Evolutionary conservation across 2,113 vertebrate genomes (phyloP).

Genomic region (Poeciliopsis retropinna): DNA sequence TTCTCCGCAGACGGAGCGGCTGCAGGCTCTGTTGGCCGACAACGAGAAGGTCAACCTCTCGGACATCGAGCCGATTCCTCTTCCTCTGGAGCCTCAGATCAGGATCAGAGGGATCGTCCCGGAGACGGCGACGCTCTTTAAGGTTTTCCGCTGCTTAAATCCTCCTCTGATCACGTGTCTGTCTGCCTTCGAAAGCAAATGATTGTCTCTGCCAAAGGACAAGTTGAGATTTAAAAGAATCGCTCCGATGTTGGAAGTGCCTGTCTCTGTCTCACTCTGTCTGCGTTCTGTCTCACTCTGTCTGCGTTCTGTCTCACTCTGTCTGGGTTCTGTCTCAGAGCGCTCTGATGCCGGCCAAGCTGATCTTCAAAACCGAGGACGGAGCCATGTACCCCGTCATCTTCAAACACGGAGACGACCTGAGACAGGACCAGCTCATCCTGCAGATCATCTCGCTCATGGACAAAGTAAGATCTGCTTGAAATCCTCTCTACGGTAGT

Average conservation of each 20-base stretch:
- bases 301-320: neutral
- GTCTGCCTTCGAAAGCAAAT: no score
- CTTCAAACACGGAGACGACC: conserved; percentile 97
- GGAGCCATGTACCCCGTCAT: conserved; percentile 95
- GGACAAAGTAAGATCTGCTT: conserved; percentile 87
- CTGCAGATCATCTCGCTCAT: conserved; percentile 99
- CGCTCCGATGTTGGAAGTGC: no score
- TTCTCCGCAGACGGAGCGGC: conserved; percentile 87
- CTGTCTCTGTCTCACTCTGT: conserved; percentile 60
- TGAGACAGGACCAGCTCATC: conserved; percentile 98
- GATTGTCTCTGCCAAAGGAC: no score
- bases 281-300: conserved; percentile 53
- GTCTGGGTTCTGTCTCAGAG: conserved; percentile 80
- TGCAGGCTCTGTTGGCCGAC: conserved; percentile 93
- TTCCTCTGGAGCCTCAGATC: conserved; percentile 96
- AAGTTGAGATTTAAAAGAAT: neutral
- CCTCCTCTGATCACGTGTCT: neutral
- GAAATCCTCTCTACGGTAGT: neutral
- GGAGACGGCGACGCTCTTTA: conserved; percentile 96
- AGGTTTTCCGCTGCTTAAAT: conserved; percentile 68
- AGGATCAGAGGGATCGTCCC: conserved; percentile 94
- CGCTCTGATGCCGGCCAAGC: conserved; percentile 96
- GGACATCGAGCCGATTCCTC: conserved; percentile 94
- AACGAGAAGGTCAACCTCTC: conserved; percentile 97
- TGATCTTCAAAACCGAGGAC: conserved; percentile 96